Evolutionary conservation across 2,113 vertebrate genomes (phyloP).

Genomic region (Thymallus thymallus): DNA sequence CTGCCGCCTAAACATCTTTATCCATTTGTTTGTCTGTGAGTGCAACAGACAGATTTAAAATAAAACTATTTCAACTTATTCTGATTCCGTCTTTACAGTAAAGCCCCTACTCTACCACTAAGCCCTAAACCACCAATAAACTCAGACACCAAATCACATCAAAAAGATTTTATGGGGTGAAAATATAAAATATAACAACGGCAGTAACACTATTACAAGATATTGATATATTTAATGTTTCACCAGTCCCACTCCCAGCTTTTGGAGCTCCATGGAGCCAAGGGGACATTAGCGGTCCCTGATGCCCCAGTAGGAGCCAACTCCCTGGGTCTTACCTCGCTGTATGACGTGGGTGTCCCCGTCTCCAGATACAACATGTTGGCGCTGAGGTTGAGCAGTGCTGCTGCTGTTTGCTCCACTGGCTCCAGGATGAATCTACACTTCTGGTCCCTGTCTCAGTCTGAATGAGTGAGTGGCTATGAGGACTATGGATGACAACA

Average conservation of each 20-base stretch:
- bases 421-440: conserved; percentile 91
- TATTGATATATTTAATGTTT: no score
- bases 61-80: background rate
- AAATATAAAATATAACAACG: background rate
- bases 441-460: conserved; percentile 81
- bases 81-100: background rate
- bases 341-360: conserved; percentile 91
- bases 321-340: conserved; percentile 84
- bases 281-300: background rate
- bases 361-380: conserved; percentile 99
- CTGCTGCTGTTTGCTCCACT: conserved; percentile 93
- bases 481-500: conserved; percentile 66
- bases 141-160: background rate
- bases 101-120: background rate
- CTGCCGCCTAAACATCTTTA: conserved; percentile 1
- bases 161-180: background rate
- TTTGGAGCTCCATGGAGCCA: no score
- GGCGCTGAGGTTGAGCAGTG: conserved; percentile 96
- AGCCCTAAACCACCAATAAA: background rate
- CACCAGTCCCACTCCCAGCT: no score
- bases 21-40: background rate
- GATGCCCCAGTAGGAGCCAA: background rate
- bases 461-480: conserved; percentile 68
- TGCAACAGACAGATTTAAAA: background rate
- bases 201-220: background rate